phyloP scores from a whole-genome alignment of 2,888 invertebrate genomes.

The Hyposoter didymator region DNA sequence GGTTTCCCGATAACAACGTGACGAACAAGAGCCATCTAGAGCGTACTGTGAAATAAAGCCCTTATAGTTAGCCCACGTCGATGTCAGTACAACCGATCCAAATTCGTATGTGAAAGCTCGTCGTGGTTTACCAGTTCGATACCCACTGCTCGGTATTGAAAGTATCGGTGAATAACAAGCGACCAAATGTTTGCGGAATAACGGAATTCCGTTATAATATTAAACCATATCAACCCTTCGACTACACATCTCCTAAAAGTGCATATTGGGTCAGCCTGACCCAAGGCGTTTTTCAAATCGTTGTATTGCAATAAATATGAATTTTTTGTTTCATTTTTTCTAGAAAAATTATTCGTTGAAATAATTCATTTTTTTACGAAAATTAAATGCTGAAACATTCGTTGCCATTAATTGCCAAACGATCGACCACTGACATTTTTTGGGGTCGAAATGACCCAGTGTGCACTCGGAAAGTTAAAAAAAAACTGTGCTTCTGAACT shows the following conservation, averaged over 20 bases:
- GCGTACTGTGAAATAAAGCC: conserved; percentile 13
- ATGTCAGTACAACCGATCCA: conserved; percentile 13
- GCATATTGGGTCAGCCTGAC: no score
- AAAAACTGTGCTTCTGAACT: conserved; percentile 26
- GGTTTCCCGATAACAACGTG: conserved; percentile 33
- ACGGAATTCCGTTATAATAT: conserved; percentile 1
- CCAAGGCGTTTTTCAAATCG: no score
- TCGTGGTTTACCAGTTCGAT: conserved; percentile 26
- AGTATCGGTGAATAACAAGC: conserved; percentile 32
- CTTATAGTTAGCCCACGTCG: neutral
- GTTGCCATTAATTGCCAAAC: no score
- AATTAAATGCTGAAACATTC: no score
- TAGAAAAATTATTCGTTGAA: no score
- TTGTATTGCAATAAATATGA: no score
- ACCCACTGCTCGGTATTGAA: neutral
- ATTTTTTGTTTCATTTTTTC: no score
- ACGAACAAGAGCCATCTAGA: neutral
- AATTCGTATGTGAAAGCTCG: neutral
- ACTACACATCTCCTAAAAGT: no score
- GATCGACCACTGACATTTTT: no score
- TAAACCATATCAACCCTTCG: no score
- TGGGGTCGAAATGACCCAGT: no score
- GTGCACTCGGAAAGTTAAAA: neutral
- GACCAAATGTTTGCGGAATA: conserved; percentile 12
- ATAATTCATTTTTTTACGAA: no score